These are phyloP conservation scores for Cephus cinctus DNA, from an alignment of 1,140 invertebrate genomes.

Conservation along the genomic window DNA sequence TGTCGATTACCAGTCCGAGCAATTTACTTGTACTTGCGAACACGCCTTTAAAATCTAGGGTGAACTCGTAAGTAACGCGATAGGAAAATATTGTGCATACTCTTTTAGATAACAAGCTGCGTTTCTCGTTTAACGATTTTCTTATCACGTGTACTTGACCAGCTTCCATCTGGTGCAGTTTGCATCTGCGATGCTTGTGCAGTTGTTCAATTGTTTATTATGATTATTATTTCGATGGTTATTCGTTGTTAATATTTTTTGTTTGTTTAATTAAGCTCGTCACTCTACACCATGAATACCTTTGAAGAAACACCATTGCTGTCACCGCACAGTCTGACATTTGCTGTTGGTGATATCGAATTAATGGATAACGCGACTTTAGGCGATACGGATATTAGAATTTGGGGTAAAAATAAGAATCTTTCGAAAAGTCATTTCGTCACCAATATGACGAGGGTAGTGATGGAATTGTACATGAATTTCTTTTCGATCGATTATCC, in stretches of 20 bases:
- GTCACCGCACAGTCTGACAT: constrained; percentile 66
- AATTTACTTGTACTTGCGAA: constrained; percentile 43
- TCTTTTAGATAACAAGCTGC: no score
- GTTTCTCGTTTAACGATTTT: no score
- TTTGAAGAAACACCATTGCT: constrained; percentile 61
- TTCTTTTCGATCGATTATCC: constrained; percentile 63
- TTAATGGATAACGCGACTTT: constrained; percentile 7
- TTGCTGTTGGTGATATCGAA: constrained; percentile 61
- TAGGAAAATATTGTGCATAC: no score
- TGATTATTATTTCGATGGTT: background rate
- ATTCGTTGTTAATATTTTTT: background rate
- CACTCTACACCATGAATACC: constrained; percentile 49
- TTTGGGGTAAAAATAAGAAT: constrained; percentile 62
- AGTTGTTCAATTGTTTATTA: background rate
- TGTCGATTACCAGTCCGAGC: constrained; percentile 43
- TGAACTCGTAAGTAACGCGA: constrained; percentile 27
- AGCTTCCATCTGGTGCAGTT: no score
- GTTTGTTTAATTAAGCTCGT: constrained; percentile 33
- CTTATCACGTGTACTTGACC: no score
- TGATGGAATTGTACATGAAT: constrained; percentile 58
- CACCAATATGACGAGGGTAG: constrained; percentile 54
- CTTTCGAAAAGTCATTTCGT: constrained; percentile 58
- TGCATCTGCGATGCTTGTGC: no score
- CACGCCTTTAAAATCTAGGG: constrained; percentile 40
- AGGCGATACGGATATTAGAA: constrained; percentile 27